Evolutionary conservation across 2,797 vertebrate species (phyloP).

Genomic region (Spea hammondii): DNA sequence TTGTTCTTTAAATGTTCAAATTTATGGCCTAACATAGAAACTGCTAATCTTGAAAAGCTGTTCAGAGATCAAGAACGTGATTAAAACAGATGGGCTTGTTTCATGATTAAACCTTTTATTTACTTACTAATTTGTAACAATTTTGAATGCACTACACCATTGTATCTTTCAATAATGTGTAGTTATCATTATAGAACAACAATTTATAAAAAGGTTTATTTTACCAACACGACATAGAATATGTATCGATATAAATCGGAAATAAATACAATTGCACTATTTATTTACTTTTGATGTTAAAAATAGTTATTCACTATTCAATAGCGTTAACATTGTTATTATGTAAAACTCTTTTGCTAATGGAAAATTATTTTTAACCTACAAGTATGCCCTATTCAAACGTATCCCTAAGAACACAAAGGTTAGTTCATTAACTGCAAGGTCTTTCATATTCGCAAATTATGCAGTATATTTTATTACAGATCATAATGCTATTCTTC

Average conservation of each 20-base stretch:
- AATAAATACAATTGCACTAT: too few species aligned
- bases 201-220: too few species aligned
- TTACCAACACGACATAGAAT: too few species aligned
- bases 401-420: conserved; percentile 55
- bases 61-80: conserved; percentile 29
- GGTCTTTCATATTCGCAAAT: conserved; percentile 36
- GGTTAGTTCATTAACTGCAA: conserved; percentile 55
- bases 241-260: too few species aligned
- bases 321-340: conserved; percentile 17
- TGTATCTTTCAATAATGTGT: too few species aligned
- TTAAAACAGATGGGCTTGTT: conserved; percentile 38
- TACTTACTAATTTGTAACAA: neutral
- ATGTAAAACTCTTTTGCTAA: conserved; percentile 34
- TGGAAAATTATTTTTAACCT: conserved; percentile 52
- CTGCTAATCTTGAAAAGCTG: conserved; percentile 47
- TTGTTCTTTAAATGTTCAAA: conserved; percentile 45
- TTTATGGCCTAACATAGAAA: conserved; percentile 43
- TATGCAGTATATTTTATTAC: conserved; percentile 54
- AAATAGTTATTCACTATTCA: conserved; percentile 15
- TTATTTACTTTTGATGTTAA: neutral
- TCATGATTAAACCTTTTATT: conserved; percentile 19
- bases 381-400: conserved; percentile 58
- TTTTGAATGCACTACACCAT: neutral
- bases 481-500: conserved; percentile 51
- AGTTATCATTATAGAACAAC: too few species aligned